Conservation (phyloP, 2,113 vertebrate genomes). For the Oplegnathus fasciatus region DNA sequence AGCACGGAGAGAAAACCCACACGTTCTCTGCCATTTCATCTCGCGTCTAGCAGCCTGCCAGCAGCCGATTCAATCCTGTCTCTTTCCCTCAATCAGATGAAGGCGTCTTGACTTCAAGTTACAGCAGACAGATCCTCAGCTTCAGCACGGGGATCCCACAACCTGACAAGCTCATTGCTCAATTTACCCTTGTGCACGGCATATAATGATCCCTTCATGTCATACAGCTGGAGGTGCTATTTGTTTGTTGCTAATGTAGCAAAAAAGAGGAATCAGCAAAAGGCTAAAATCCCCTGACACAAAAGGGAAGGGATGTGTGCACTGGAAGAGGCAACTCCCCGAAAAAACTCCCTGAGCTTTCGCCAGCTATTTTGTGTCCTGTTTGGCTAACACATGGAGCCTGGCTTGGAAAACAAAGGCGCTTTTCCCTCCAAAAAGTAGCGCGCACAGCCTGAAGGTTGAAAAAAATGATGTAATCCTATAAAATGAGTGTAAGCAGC, state of each 20-base stretch:
- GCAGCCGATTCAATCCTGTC: conserved; percentile 50
- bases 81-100: conserved; percentile 59
- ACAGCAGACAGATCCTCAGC: conserved; percentile 53
- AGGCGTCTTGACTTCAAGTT: conserved; percentile 62
- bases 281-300: conserved; percentile 64
- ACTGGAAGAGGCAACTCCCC: conserved; percentile 49
- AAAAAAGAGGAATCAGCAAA: conserved; percentile 64
- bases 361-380: conserved; percentile 71
- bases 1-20: conserved; percentile 43
- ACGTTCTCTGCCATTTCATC: conserved; percentile 54
- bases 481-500: conserved; percentile 56
- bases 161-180: conserved; percentile 66
- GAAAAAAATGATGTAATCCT: conserved; percentile 70
- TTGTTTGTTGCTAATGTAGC: conserved; percentile 72
- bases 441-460: conserved; percentile 61
- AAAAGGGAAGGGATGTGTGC: conserved; percentile 66
- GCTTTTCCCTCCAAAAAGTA: conserved; percentile 72
- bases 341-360: conserved; percentile 62
- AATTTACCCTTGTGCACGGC: conserved; percentile 43
- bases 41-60: conserved; percentile 47
- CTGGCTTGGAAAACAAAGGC: conserved; percentile 68
- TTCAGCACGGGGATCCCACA: conserved; percentile 52
- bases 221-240: conserved; percentile 66
- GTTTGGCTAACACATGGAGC: conserved; percentile 65
- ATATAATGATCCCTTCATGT: conserved; percentile 64